A percentile compares a stretch with the other conserved stretches of the same genome.
Conservation (phyloP, 2,113 vertebrate genomes). For the Cricetomys ansorgei region DNA sequence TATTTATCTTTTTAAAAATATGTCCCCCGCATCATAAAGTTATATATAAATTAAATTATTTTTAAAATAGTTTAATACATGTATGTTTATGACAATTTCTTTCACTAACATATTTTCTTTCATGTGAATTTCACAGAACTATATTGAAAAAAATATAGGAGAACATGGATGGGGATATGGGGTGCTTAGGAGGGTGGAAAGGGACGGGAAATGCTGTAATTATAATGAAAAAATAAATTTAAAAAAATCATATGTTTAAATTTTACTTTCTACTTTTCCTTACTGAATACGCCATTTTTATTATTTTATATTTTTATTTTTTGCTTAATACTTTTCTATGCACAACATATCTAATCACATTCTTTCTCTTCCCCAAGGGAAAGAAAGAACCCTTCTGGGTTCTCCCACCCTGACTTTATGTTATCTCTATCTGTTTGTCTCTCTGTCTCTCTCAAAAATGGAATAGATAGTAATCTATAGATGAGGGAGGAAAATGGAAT, state of each 20-base stretch:
- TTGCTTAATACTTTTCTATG: no score
- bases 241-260: no score
- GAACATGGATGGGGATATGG: not conserved
- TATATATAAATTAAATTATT: not conserved
- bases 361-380: not conserved
- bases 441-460: not conserved
- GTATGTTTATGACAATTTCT: not conserved
- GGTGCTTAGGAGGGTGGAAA: not conserved
- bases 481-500: not conserved
- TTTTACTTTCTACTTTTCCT: no score
- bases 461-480: not conserved
- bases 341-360: no score
- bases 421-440: no score
- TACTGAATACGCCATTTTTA: no score
- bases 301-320: no score
- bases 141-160: not conserved
- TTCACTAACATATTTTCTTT: not conserved
- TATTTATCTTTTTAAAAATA: not conserved
- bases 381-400: no score
- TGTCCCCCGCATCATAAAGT: not conserved
- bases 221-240: not conserved
- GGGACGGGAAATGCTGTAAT: not conserved
- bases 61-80: not conserved
- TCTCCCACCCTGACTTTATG: not conserved
- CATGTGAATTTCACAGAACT: not conserved